Percentiles rank a stretch among this genome's conserved stretches.
These are phyloP conservation scores for Protobothrops mucrosquamatus DNA, from an alignment of 2,113 vertebrate genomes.

Conservation along the genomic window DNA sequence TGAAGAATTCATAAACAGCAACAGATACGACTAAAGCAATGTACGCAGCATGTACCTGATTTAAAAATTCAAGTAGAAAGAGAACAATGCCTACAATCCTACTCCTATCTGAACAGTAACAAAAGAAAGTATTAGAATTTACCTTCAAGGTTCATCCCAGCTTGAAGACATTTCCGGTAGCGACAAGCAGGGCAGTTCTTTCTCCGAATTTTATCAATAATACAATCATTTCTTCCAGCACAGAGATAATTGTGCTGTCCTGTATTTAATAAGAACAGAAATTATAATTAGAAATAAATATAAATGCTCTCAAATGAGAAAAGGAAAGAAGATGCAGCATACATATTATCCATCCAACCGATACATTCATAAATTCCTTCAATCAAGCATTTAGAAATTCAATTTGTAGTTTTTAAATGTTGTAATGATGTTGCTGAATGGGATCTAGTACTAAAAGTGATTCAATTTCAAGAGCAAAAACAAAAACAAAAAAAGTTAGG, in stretches of 20 bases:
- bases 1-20: background rate
- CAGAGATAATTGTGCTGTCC: slow-evolving; percentile 99
- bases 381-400: background rate
- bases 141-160: slow-evolving; percentile 99
- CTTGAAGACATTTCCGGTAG: slow-evolving; percentile 97
- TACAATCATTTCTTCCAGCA: slow-evolving; percentile 96
- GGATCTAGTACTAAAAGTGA: background rate
- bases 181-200: slow-evolving; percentile 98
- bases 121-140: slow-evolving; percentile 34
- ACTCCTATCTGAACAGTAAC: background rate
- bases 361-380: background rate
- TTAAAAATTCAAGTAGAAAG: background rate
- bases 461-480: background rate
- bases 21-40: background rate
- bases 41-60: too few species aligned
- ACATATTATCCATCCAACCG: background rate
- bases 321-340: background rate
- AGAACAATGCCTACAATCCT: background rate
- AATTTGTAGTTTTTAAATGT: background rate
- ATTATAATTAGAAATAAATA: background rate
- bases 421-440: background rate
- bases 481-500: background rate
- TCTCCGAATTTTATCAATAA: slow-evolving; percentile 97
- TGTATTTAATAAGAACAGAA: slow-evolving; percentile 55
- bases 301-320: background rate